Percentiles rank a stretch among this genome's conserved stretches.
phyloP scores from a whole-genome alignment of 2,888 invertebrate species.

The Linyphia triangularis region DNA sequence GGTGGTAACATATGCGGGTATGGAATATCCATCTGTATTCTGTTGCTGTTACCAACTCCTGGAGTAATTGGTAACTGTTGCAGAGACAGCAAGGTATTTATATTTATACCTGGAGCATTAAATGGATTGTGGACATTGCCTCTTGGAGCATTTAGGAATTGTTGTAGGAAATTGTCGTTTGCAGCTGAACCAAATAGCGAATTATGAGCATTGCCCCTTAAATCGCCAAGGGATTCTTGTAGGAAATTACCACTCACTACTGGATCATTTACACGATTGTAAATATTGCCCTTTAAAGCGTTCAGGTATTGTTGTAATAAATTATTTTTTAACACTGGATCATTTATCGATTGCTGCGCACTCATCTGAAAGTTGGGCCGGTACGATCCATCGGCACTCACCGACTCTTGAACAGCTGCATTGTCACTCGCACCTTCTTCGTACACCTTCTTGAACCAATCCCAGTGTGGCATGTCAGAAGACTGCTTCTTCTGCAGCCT shows the following conservation, averaged over 20 bases:
- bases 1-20: background rate
- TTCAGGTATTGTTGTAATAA: background rate
- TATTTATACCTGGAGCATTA: background rate
- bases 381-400: too few species aligned
- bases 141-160: background rate
- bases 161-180: too few species aligned
- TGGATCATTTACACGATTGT: background rate
- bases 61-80: background rate
- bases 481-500: background rate
- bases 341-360: background rate
- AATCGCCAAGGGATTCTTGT: background rate
- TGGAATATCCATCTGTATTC: background rate
- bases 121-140: background rate
- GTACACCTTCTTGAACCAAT: conserved; percentile 59
- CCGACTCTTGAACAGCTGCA: background rate
- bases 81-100: background rate
- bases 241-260: background rate
- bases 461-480: conserved; percentile 37
- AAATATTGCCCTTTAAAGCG: background rate
- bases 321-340: background rate
- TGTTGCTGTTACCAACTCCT: background rate
- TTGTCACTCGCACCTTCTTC: background rate
- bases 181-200: too few species aligned
- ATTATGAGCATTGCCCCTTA: background rate
- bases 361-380: background rate